Percentiles rank a stretch among this genome's conserved stretches.
These are phyloP conservation scores for Netelia melanura DNA, from an alignment of 2,888 invertebrate genomes.

Conservation along the genomic window DNA sequence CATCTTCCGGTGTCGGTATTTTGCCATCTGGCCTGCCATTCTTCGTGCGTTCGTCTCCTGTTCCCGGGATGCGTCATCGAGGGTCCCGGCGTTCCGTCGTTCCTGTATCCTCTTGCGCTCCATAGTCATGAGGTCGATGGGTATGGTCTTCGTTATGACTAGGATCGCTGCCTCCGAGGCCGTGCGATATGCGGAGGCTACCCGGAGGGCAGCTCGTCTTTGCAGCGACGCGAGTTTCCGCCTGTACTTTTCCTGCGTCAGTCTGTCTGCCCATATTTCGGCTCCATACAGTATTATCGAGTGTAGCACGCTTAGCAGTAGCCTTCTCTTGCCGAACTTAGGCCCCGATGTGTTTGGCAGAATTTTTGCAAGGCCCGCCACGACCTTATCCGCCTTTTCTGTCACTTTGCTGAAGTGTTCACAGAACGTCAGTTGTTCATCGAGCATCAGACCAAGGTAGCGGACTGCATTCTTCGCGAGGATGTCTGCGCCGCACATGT, in stretches of 20 bases:
- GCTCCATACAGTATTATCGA: neutral
- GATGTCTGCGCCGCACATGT: no score
- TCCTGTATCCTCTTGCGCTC: conserved; percentile 35
- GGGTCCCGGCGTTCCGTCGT: neutral
- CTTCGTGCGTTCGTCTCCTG: conserved; percentile 27
- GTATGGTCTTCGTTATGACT: conserved; percentile 63
- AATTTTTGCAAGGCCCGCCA: conserved; percentile 6
- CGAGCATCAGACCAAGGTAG: no score
- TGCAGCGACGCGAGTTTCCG: conserved; percentile 64
- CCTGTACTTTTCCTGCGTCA: conserved; percentile 52
- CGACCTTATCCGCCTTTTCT: neutral
- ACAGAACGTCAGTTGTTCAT: no score
- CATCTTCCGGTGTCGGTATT: conserved; percentile 28
- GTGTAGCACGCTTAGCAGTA: neutral
- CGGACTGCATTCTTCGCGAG: no score
- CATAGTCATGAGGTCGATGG: conserved; percentile 65
- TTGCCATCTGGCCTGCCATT: conserved; percentile 47
- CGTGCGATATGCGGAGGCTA: conserved; percentile 65
- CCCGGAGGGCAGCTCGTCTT: conserved; percentile 61
- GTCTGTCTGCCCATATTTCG: conserved; percentile 54
- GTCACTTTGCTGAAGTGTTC: no score
- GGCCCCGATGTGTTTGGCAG: conserved; percentile 30
- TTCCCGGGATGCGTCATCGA: neutral
- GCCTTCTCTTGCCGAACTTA: neutral
- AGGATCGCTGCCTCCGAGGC: conserved; percentile 58